Evolutionary conservation across 1,140 invertebrate genomes (phyloP), one percentile per base, ranked within the genome.

Genomic region (Euwallacea fornicatus): DNA sequence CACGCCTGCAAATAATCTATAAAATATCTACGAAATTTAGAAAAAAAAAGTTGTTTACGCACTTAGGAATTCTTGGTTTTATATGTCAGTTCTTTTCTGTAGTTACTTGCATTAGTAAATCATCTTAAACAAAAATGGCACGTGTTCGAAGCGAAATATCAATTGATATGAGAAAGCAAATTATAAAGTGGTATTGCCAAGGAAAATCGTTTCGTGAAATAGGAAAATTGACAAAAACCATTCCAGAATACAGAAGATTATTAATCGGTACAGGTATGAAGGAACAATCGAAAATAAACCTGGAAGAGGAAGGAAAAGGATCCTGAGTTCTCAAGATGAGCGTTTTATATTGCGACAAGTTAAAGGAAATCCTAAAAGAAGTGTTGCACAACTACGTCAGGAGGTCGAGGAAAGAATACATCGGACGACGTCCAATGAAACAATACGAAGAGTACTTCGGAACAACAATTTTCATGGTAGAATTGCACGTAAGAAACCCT

Each of bases 381-480:
- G 9, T 50, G 9, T 50, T 33, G 21, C 13, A 50, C 46, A 50
- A 50, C 13, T 13, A 50, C 9, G 13, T 50, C 46, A 50, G 9
- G 13, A 50, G 21, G 46, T 50, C 13, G 9, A 10, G 9, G 46
- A 50, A 50, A 50, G 46, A 50, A 11, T 50, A 50, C 9, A 50
- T 50, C 46, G 46, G 9, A 11, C 46, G 13, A 11, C 6, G 6
- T 50, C 46, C 46, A 13, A 11, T 13, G 46, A 50, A 50, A 50
- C 46, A 50, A 50, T 50, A 50, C 46, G 46, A 50, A 50, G 46
- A 50, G 46, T 50, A 11, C 46, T 50, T 50, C 46, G 46, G 46
- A 50, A 50, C 9, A 11, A 50, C 13, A 50, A 50, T 50, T 50
- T 50, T 50, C 46, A 50, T 50, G 46, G 46, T 50, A 50, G 46